Percentiles rank a stretch among this genome's conserved stretches.
phyloP scores from a whole-genome alignment of 2,888 invertebrate species.

The Drosophila leonis region DNA sequence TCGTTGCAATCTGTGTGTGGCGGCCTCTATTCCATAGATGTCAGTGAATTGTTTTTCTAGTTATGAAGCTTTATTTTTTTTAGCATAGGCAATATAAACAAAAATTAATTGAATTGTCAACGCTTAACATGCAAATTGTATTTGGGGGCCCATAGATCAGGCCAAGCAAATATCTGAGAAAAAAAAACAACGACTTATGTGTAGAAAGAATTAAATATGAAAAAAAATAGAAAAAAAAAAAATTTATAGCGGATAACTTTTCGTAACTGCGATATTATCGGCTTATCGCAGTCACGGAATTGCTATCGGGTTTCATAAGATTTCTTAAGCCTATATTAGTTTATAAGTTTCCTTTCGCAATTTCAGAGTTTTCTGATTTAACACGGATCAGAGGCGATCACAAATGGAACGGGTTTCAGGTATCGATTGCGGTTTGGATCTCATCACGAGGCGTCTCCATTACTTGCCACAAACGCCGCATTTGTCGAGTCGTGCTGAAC shows the following conservation, averaged over 20 bases:
- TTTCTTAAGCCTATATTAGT: constrained; percentile 21
- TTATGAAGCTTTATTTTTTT: constrained; percentile 7
- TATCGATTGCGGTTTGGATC: neutral
- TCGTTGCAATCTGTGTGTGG: constrained; percentile 17
- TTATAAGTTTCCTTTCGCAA: neutral
- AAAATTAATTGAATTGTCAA: constrained; percentile 74
- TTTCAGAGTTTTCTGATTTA: neutral
- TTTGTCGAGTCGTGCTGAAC: neutral
- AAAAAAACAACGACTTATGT: neutral
- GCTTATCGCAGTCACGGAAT: constrained; percentile 7
- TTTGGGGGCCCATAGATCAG: constrained; percentile 32
- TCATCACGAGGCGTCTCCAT: neutral
- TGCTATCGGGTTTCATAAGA: neutral
- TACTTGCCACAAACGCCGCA: constrained; percentile 53
- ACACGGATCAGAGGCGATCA: neutral
- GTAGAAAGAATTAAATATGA: constrained; percentile 7
- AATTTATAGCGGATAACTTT: neutral
- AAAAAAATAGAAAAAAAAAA: neutral
- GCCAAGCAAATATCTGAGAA: constrained; percentile 15
- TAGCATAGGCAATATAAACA: constrained; percentile 33
- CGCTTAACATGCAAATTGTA: constrained; percentile 40
- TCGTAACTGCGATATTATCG: constrained; percentile 10
- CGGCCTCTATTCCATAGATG: constrained; percentile 31
- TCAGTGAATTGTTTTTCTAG: constrained; percentile 23
- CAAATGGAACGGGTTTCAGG: neutral